Conservation (phyloP, 1,140 invertebrate species). For the Liolophura sinensis region DNA sequence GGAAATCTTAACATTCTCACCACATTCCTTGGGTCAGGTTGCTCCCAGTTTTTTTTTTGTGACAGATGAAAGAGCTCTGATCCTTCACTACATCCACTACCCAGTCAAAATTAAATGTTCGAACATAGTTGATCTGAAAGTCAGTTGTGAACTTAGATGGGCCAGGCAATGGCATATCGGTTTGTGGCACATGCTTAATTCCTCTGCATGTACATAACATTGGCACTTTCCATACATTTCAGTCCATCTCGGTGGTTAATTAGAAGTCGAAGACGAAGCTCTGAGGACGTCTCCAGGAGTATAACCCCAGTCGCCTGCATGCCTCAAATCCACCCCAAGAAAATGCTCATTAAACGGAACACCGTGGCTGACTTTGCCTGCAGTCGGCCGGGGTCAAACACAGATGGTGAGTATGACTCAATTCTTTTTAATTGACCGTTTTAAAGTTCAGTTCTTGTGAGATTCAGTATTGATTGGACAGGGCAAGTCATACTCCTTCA, state of each 20-base stretch:
- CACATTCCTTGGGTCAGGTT: too few species aligned
- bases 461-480: too few species aligned
- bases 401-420: too few species aligned
- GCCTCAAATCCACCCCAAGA: conserved; percentile 39
- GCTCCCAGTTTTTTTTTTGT: too few species aligned
- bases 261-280: conserved; percentile 46
- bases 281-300: conserved; percentile 50
- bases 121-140: not conserved
- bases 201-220: not conserved
- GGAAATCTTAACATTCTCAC: too few species aligned
- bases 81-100: too few species aligned
- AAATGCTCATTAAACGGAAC: conserved; percentile 52
- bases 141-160: not conserved
- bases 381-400: conserved; percentile 10
- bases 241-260: conserved; percentile 39
- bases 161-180: not conserved
- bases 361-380: conserved; percentile 52
- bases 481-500: too few species aligned
- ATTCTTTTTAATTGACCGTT: too few species aligned
- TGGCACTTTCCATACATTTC: not conserved
- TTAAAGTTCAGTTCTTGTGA: too few species aligned
- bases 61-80: too few species aligned
- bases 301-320: conserved; percentile 53
- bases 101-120: conserved; percentile 3
- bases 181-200: not conserved